These are phyloP conservation scores for Sinodicranocentrus sp. DNA, from an alignment of 2,888 invertebrate genomes.

Conservation along the genomic window DNA sequence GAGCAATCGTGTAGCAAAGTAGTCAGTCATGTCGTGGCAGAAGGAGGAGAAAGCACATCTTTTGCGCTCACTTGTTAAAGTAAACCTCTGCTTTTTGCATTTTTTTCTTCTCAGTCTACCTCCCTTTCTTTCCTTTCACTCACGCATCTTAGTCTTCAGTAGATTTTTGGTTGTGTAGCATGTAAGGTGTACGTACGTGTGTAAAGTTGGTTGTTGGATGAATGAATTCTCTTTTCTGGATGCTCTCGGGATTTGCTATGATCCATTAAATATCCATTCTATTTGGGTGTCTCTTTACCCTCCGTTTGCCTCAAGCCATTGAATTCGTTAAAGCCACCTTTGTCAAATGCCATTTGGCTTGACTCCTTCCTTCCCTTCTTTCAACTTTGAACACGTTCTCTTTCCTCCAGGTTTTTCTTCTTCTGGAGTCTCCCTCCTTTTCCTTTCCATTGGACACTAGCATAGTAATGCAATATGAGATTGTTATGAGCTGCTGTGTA, in stretches of 20 bases:
- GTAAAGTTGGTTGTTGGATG: conserved; percentile 27
- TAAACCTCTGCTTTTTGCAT: conserved; percentile 23
- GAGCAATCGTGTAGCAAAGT: conserved; percentile 45
- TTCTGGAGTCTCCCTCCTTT: conserved; percentile 3
- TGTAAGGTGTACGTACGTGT: not conserved
- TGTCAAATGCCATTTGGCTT: conserved; percentile 67
- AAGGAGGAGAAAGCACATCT: conserved; percentile 8
- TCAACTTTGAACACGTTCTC: conserved; percentile 36
- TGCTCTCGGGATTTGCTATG: conserved; percentile 72
- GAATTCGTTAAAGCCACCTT: conserved; percentile 74
- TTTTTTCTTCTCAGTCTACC: not conserved
- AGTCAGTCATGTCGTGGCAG: conserved; percentile 45
- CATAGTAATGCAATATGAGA: conserved; percentile 28
- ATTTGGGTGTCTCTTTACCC: conserved; percentile 70
- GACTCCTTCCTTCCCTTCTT: conserved; percentile 47
- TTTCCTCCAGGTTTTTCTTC: conserved; percentile 23
- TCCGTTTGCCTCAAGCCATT: conserved; percentile 68
- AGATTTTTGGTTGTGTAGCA: not conserved
- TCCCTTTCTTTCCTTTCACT: not conserved
- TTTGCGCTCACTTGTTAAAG: conserved; percentile 7
- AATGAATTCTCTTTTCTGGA: conserved; percentile 42
- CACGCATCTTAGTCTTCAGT: not conserved
- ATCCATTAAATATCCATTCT: conserved; percentile 75
- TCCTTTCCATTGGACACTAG: conserved; percentile 1
- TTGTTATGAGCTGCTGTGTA: conserved; percentile 35